Evolutionary conservation across 2,797 vertebrate genomes (phyloP).

Genomic region (Megalops cyprinoides): DNA sequence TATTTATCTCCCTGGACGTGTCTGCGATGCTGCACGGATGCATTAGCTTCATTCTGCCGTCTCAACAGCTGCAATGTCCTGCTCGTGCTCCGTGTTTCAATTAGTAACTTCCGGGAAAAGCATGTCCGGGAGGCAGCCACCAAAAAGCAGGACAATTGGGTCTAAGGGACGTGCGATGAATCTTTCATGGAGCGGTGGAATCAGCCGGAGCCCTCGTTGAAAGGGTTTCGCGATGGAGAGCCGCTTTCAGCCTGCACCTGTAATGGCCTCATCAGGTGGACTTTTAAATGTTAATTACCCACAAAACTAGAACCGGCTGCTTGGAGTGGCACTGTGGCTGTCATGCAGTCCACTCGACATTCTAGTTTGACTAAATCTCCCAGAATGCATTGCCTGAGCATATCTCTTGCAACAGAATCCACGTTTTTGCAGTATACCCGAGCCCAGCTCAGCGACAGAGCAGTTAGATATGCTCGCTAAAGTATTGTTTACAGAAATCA

Average conservation of each 20-base stretch:
- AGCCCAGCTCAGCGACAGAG: too few relatives aligned
- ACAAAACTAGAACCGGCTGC: too few relatives aligned
- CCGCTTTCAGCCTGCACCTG: slow-evolving; percentile 39
- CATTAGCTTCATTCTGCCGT: slow-evolving; percentile 50
- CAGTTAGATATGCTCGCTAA: too few relatives aligned
- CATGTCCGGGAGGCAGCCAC: slow-evolving; percentile 41
- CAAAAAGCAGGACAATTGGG: slow-evolving; percentile 53
- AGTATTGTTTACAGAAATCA: too few relatives aligned
- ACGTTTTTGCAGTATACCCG: too few relatives aligned
- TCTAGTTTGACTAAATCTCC: too few relatives aligned
- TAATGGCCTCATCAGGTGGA: slow-evolving; percentile 47
- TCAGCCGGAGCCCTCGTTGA: slow-evolving; percentile 45
- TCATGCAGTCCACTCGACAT: too few relatives aligned
- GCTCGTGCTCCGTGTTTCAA: slow-evolving; percentile 44
- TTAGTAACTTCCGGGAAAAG: slow-evolving; percentile 49
- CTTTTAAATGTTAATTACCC: slow-evolving; percentile 60
- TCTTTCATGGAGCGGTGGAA: slow-evolving; percentile 57
- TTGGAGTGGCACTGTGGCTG: too few relatives aligned
- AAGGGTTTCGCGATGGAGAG: slow-evolving; percentile 33
- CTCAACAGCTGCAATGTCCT: slow-evolving; percentile 41
- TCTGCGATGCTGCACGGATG: slow-evolving; percentile 49
- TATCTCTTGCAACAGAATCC: slow-evolving; percentile 45
- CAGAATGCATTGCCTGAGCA: slow-evolving; percentile 51
- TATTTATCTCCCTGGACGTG: slow-evolving; percentile 59
- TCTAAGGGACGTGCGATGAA: slow-evolving; percentile 51